Evolutionary conservation across 1,140 invertebrate species (phyloP), one percentile per base, ranked within the genome.

Genomic region (Temnothorax longispinosus): DNA sequence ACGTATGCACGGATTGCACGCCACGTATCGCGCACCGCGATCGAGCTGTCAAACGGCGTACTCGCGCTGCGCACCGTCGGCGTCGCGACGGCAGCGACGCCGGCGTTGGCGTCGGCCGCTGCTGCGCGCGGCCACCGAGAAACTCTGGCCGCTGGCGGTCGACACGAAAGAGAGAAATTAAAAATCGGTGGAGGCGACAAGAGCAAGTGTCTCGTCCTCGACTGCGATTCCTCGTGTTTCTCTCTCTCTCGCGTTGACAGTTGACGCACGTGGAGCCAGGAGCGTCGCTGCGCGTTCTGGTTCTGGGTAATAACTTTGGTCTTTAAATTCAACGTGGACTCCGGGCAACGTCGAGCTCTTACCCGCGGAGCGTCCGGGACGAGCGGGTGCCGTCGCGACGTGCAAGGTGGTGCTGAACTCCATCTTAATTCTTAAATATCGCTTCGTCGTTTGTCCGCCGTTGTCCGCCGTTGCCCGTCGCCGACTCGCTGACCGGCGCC

Each of bases 31-130:
- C 32, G 62, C 85, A 77, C 65, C 65, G 60, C 35, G 38, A 89
- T 82, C 58, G 58, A 90, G 86, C 85, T 84, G 85, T 89, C 88
- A 87, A 90, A 90, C 85, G 77, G 18, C 60, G 52, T 74, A 84
- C 35, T 58, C n/a, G 47, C 67, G 78, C 7, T 50, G 84, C 58
- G 86, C 74, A 47, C 75, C 50, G 75, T 60, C 86, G 80, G n/a
- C 64, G 77, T 58, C 56, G n/a, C 62, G 52, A 56, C 82, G 77
- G 18, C 76, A 58, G 76, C 87, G 88, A 78, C 87, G 71, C 62
- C 81, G 74, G 74, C 47, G 47, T 50, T 15, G 47, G 8, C 47
- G 47, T 13, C 11, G 77, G 6, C 15, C 78, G 67, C 38, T 13
- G 18, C 3, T 38, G 41, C 69, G 80, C 77, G 64, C 58, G 27